A percentile compares a stretch with the other conserved stretches of the same genome.
These are phyloP conservation scores for Herpetotheres cachinnans DNA, from an alignment of 2,113 vertebrate genomes.

Conservation along the genomic window DNA sequence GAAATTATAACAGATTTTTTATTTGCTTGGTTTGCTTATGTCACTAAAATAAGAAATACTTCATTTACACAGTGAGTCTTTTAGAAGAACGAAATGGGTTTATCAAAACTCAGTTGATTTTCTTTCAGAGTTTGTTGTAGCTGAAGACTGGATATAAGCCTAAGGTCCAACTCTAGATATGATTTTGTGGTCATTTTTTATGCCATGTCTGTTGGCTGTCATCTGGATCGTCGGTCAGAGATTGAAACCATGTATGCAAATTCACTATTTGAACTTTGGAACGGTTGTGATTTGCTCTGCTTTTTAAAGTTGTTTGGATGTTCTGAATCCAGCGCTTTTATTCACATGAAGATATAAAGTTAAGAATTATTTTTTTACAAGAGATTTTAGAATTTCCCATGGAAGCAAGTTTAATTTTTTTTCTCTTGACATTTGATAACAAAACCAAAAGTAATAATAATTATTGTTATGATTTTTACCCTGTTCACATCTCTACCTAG, in stretches of 20 bases:
- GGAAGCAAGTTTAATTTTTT: not conserved
- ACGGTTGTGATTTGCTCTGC: not conserved
- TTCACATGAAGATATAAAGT: not conserved
- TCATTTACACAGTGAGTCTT: not conserved
- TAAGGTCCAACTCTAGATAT: not conserved
- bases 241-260: not conserved
- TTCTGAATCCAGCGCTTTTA: not conserved
- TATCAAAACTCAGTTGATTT: not conserved
- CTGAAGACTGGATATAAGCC: not conserved
- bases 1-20: not conserved
- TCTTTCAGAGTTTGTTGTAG: not conserved
- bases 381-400: not conserved
- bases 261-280: not conserved
- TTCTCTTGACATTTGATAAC: not conserved
- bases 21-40: not conserved
- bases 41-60: not conserved
- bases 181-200: not conserved
- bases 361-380: not conserved
- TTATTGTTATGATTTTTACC: not conserved
- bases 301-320: not conserved
- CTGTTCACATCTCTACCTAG: not conserved
- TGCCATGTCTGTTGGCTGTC: accelerated
- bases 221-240: not conserved
- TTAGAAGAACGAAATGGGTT: not conserved
- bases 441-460: not conserved